Evolutionary conservation across 2,797 vertebrate genomes (phyloP).

Genomic region (Xiphophorus birchmanni): DNA sequence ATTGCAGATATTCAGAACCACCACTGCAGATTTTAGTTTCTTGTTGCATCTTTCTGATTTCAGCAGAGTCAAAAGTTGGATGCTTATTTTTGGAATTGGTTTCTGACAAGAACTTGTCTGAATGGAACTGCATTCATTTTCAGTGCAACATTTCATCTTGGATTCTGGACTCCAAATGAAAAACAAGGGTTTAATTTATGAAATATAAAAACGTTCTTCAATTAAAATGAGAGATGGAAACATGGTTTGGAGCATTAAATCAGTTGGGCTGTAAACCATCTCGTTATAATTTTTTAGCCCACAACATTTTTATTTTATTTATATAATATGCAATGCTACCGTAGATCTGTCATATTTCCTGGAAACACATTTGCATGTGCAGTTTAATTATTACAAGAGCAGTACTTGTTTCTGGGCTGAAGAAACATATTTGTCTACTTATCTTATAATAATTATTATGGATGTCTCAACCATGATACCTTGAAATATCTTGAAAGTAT

Average conservation of each 20-base stretch:
- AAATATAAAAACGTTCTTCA: not conserved
- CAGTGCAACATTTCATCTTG: not conserved
- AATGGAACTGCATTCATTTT: slow-evolving; percentile 9
- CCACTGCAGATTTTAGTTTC: slow-evolving; percentile 47
- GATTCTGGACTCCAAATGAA: not conserved
- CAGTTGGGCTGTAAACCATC: not conserved
- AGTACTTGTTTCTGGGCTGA: not conserved
- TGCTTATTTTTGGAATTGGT: slow-evolving; percentile 37
- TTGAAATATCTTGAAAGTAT: not conserved
- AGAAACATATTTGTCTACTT: not conserved
- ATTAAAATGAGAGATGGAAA: not conserved
- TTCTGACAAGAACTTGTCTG: slow-evolving; percentile 25
- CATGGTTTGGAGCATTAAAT: not conserved
- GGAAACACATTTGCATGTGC: not conserved
- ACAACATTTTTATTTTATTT: not conserved
- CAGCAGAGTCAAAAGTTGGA: slow-evolving; percentile 33
- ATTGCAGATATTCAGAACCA: slow-evolving; percentile 52
- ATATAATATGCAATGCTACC: not conserved
- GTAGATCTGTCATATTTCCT: not conserved
- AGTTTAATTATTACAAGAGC: not conserved
- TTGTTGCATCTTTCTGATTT: slow-evolving; percentile 44
- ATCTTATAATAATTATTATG: not conserved
- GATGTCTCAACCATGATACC: not conserved
- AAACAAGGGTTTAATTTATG: not conserved
- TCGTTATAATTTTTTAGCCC: not conserved